Percentiles rank a stretch among this genome's conserved stretches.
Conservation (phyloP, 2,797 vertebrate genomes). For the Erethizon dorsatum region DNA sequence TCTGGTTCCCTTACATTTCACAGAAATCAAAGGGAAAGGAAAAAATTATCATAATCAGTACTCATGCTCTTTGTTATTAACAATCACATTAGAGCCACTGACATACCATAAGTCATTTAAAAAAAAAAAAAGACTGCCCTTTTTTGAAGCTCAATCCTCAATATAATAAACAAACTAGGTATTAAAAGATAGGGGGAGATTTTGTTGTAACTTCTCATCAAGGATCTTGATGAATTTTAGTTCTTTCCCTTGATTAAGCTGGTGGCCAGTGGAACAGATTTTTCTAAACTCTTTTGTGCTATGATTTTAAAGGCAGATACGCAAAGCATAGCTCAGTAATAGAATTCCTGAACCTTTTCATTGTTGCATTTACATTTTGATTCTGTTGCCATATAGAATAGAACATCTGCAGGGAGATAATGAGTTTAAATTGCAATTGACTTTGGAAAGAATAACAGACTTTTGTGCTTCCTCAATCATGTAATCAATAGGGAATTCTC, state of each 20-base stretch:
- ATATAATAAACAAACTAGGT: neutral
- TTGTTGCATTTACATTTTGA: slow-evolving; percentile 66
- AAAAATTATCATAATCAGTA: neutral
- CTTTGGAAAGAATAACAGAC: slow-evolving; percentile 78
- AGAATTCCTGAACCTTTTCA: slow-evolving; percentile 28
- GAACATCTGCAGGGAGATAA: slow-evolving; percentile 69
- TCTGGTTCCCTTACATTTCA: slow-evolving; percentile 1
- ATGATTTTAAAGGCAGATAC: slow-evolving; percentile 40
- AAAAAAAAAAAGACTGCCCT: neutral
- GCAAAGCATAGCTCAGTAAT: neutral
- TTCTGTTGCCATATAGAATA: slow-evolving; percentile 73
- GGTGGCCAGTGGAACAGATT: neutral
- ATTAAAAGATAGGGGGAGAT: neutral
- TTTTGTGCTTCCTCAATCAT: slow-evolving; percentile 61
- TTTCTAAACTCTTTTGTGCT: slow-evolving; percentile 27
- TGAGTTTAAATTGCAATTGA: slow-evolving; percentile 77
- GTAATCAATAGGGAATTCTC: slow-evolving; percentile 79
- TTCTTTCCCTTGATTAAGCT: neutral
- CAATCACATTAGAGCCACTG: neutral
- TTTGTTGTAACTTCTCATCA: neutral
- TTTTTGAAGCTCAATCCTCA: neutral
- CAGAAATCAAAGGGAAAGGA: neutral
- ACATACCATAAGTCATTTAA: neutral
- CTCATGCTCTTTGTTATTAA: neutral
- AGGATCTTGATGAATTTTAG: neutral